Evolutionary conservation across 2,888 invertebrate species (phyloP).

Genomic region (Acrocera orbiculus): DNA sequence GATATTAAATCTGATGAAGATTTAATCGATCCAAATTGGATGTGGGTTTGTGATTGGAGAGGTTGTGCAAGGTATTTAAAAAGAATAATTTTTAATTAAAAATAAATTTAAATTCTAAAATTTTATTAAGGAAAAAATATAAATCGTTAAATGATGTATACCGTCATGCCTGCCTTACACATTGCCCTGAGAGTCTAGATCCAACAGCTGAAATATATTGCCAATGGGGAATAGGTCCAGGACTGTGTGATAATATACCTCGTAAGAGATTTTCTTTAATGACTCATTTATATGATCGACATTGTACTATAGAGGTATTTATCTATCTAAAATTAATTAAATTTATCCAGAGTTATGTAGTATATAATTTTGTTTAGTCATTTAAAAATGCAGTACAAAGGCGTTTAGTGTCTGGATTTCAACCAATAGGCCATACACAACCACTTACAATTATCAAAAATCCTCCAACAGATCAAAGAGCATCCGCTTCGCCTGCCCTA

Average conservation of each 20-base stretch:
- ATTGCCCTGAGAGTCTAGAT: constrained; percentile 52
- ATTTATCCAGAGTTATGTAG: neutral
- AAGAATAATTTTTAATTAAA: constrained; percentile 10
- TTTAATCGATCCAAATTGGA: constrained; percentile 26
- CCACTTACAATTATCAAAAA: constrained; percentile 30
- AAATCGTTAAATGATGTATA: constrained; percentile 62
- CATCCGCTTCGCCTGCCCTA: constrained; percentile 18
- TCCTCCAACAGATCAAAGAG: constrained; percentile 12
- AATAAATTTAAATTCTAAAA: neutral
- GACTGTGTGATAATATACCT: constrained; percentile 71
- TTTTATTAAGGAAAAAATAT: constrained; percentile 39
- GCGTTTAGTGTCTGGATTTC: constrained; percentile 22
- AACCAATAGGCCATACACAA: constrained; percentile 19
- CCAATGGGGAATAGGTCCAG: constrained; percentile 52
- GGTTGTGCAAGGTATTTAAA: constrained; percentile 63
- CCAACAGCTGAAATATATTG: constrained; percentile 61
- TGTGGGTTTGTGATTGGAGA: constrained; percentile 83
- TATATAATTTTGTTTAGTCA: constrained; percentile 12
- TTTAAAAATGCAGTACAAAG: constrained; percentile 24
- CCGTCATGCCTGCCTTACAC: constrained; percentile 68
- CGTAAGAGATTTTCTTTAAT: constrained; percentile 85
- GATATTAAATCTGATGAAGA: constrained; percentile 13
- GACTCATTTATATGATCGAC: constrained; percentile 91
- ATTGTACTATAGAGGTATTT: constrained; percentile 65
- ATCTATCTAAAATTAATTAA: neutral